Evolutionary conservation across 2,113 vertebrate species (phyloP).

Genomic region (Rana temporaria): DNA sequence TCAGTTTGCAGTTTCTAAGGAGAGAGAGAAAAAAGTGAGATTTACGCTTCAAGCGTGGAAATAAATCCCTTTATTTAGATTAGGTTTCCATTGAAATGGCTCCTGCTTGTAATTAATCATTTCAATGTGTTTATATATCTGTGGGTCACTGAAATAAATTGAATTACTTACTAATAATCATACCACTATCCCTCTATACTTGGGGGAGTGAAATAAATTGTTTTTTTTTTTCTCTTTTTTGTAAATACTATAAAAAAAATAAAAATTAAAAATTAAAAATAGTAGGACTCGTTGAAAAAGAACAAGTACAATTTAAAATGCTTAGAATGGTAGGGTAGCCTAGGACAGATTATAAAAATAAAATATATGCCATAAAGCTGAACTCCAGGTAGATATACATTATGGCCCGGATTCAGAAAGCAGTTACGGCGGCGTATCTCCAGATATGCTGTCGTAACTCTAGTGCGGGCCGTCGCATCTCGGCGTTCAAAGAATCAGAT

Average conservation of each 20-base stretch:
- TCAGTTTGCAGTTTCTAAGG: constrained; percentile 63
- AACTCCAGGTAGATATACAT: too few species aligned
- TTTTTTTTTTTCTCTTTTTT: constrained; percentile 48
- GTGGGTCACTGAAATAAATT: constrained; percentile 69
- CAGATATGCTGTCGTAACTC: too few species aligned
- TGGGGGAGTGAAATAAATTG: constrained; percentile 69
- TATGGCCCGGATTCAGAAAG: too few species aligned
- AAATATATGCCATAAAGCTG: too few species aligned
- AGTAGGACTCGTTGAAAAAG: neutral
- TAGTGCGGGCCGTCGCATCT: too few species aligned
- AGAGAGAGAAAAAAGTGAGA: constrained; percentile 61
- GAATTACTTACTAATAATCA: constrained; percentile 74
- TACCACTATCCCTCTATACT: constrained; percentile 63
- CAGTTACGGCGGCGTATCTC: too few species aligned
- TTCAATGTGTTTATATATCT: constrained; percentile 71
- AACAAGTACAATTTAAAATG: neutral
- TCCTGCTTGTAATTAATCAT: constrained; percentile 71
- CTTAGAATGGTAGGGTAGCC: too few species aligned
- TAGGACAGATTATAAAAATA: too few species aligned
- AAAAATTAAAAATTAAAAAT: constrained; percentile 1
- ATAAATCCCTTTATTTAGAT: constrained; percentile 73
- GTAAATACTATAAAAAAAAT: constrained; percentile 53
- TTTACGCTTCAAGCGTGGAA: constrained; percentile 68
- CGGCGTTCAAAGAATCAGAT: too few species aligned
- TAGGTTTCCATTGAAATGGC: constrained; percentile 70